Conservation (phyloP, 64 coral and sea anemone species). For the Pocillopora verrucosa region DNA sequence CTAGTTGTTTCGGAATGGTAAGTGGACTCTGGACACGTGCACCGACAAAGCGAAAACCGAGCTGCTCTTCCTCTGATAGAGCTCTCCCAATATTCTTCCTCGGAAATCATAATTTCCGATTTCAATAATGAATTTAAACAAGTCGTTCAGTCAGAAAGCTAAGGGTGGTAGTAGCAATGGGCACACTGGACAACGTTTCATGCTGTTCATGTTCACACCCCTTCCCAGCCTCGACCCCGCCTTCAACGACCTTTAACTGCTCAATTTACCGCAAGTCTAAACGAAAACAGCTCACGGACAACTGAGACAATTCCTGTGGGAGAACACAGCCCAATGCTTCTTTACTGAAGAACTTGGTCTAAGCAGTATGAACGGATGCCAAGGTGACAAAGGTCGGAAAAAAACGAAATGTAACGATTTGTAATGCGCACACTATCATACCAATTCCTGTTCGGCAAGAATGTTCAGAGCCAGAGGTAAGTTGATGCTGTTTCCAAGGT, state of each 20-base stretch:
- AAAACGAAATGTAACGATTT: neutral
- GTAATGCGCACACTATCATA: neutral
- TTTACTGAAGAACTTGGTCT: neutral
- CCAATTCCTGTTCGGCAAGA: neutral
- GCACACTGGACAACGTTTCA: too few relatives aligned
- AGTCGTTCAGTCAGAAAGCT: too few relatives aligned
- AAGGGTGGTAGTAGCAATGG: too few relatives aligned
- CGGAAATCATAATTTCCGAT: too few relatives aligned
- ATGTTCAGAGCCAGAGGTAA: neutral
- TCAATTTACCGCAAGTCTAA: neutral
- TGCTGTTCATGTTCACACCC: neutral
- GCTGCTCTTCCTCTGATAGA: too few relatives aligned
- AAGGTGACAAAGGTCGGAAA: neutral
- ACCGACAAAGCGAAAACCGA: too few relatives aligned
- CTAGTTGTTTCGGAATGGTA: too few relatives aligned
- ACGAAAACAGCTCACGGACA: neutral
- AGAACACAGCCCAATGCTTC: neutral
- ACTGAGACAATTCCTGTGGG: neutral
- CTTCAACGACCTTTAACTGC: neutral
- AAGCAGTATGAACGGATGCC: neutral
- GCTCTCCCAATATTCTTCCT: too few relatives aligned
- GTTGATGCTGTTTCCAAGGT: neutral
- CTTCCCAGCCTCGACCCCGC: neutral
- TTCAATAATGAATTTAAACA: too few relatives aligned
- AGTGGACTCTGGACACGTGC: too few relatives aligned